These are phyloP conservation scores for Melolontha melolontha DNA, from an alignment of 2,888 invertebrate species.

Conservation along the genomic window DNA sequence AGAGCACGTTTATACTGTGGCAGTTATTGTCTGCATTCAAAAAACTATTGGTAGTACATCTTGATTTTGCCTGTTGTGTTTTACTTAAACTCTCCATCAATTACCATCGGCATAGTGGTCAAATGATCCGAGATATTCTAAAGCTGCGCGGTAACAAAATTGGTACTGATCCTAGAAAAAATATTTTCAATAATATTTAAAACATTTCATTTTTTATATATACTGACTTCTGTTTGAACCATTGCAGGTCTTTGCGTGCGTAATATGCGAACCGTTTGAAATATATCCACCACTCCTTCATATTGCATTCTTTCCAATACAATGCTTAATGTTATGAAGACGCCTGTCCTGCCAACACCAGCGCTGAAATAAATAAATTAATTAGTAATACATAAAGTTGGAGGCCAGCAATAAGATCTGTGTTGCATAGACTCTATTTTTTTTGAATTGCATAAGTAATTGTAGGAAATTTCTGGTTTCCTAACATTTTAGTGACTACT, in stretches of 20 bases:
- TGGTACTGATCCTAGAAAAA: slow-evolving; percentile 93
- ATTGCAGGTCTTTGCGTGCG: slow-evolving; percentile 98
- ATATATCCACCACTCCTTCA: slow-evolving; percentile 98
- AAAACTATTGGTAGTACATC: slow-evolving; percentile 41
- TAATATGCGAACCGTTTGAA: slow-evolving; percentile 98
- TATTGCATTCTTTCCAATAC: slow-evolving; percentile 99
- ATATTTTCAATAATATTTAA: slow-evolving; percentile 20
- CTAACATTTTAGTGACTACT: too few species aligned
- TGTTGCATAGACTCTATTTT: too few species aligned
- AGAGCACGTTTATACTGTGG: slow-evolving; percentile 53
- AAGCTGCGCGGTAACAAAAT: slow-evolving; percentile 98
- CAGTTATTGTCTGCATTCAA: slow-evolving; percentile 60
- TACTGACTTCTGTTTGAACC: slow-evolving; percentile 97
- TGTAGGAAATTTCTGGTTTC: too few species aligned
- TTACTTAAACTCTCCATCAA: slow-evolving; percentile 41
- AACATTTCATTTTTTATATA: background rate
- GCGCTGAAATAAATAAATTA: slow-evolving; percentile 72
- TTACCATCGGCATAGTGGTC: slow-evolving; percentile 93
- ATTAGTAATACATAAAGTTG: background rate
- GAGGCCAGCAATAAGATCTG: too few species aligned
- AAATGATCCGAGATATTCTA: slow-evolving; percentile 98
- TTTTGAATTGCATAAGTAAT: too few species aligned
- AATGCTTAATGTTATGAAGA: slow-evolving; percentile 97
- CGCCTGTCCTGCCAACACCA: slow-evolving; percentile 98
- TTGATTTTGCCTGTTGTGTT: slow-evolving; percentile 22